Evolutionary conservation across 35 echinoderm and acorn worm species (phyloP).

Genomic region (Lytechinus pictus): DNA sequence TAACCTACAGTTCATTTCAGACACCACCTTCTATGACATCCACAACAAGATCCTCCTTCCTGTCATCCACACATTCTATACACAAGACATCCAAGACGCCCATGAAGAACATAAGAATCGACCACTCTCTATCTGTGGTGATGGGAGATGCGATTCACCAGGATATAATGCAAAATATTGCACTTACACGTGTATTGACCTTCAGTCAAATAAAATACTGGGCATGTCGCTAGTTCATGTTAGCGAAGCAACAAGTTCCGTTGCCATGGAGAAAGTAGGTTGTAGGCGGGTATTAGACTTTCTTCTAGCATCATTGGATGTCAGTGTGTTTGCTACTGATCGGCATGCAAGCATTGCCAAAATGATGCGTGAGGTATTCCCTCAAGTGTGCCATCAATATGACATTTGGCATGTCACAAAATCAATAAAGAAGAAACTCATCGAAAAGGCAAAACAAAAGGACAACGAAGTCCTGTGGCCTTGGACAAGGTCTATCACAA

Average conservation of each 20-base stretch:
- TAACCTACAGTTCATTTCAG: conserved; percentile 33
- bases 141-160: no score
- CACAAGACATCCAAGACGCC: not conserved
- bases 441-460: conserved; percentile 56
- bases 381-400: conserved; percentile 53
- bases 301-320: not conserved
- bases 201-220: no score
- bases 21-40: conserved; percentile 54
- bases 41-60: conserved; percentile 49
- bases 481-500: conserved; percentile 58
- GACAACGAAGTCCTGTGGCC: conserved; percentile 57
- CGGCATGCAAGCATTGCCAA: conserved; percentile 52
- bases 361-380: conserved; percentile 49
- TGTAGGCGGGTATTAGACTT: not conserved
- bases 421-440: conserved; percentile 53
- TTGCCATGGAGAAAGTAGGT: conserved; percentile 36
- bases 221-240: conserved; percentile 42
- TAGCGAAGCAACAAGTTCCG: conserved; percentile 41
- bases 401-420: conserved; percentile 84
- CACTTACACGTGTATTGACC: no score
- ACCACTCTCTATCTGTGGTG: no score
- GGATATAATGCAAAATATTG: no score
- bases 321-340: conserved; percentile 58
- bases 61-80: conserved; percentile 43
- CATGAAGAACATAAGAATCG: conserved; percentile 6